Evolutionary conservation across 1,140 invertebrate species (phyloP).

Genomic region (Drosophila sechellia): DNA sequence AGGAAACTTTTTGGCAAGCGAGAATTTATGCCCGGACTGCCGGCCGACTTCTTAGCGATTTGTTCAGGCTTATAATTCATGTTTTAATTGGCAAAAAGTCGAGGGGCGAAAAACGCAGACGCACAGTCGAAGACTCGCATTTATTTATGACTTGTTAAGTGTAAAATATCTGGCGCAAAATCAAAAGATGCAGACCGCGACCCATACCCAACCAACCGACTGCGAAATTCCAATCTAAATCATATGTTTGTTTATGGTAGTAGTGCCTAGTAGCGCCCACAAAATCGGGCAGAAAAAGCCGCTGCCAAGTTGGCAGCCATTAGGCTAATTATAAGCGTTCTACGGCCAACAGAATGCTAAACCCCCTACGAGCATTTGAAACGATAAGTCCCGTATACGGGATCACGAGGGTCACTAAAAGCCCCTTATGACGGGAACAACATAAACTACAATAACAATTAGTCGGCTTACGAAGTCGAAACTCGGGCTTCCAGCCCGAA

Average conservation of each 20-base stretch:
- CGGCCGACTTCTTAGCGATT: constrained; percentile 63
- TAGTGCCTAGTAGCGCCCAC: constrained; percentile 16
- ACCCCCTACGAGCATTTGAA: constrained; percentile 41
- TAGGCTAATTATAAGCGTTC: constrained; percentile 72
- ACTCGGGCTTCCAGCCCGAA: background rate
- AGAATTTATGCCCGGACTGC: constrained; percentile 70
- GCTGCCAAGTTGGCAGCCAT: constrained; percentile 63
- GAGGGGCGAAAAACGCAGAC: constrained; percentile 24
- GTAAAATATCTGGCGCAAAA: constrained; percentile 78
- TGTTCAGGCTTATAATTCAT: constrained; percentile 77
- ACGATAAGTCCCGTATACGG: constrained; percentile 51
- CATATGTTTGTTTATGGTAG: constrained; percentile 52
- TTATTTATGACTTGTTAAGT: constrained; percentile 78
- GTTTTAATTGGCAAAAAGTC: constrained; percentile 76
- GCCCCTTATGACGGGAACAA: constrained; percentile 19
- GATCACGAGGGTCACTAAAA: constrained; percentile 35
- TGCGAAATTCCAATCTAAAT: constrained; percentile 39
- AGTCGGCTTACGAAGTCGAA: constrained; percentile 48
- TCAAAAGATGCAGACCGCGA: constrained; percentile 55
- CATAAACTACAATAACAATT: constrained; percentile 74
- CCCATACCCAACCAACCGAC: background rate
- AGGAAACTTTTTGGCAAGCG: constrained; percentile 71
- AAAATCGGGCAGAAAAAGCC: constrained; percentile 19
- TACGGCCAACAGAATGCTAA: constrained; percentile 18
- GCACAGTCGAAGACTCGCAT: constrained; percentile 21